Evolutionary conservation across 1,140 invertebrate genomes (phyloP).

Genomic region (Cherax destructor): DNA sequence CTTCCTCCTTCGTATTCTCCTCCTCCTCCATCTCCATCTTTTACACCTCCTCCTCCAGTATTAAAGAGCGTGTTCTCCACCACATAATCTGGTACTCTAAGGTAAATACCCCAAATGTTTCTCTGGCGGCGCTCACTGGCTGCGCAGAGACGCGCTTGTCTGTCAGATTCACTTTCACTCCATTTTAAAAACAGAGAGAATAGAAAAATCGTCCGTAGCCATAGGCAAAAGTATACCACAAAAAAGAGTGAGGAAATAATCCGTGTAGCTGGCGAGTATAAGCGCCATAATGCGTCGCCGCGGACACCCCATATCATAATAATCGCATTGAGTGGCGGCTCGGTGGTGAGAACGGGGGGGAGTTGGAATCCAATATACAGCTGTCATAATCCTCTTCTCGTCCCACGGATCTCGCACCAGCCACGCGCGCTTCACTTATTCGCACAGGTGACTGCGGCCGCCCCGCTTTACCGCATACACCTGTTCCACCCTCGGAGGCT

Average conservation of each 20-base stretch:
- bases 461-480: constrained; percentile 46
- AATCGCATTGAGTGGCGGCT: constrained; percentile 48
- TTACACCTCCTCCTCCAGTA: background rate
- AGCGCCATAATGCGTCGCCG: constrained; percentile 35
- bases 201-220: background rate
- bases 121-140: too few species aligned
- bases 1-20: background rate
- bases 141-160: background rate
- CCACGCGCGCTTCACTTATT: constrained; percentile 47
- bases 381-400: constrained; percentile 67
- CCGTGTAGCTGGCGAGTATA: constrained; percentile 4
- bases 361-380: constrained; percentile 69
- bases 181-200: too few species aligned
- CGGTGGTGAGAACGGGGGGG: constrained; percentile 41
- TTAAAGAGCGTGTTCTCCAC: background rate
- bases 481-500: too few species aligned
- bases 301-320: constrained; percentile 59
- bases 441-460: constrained; percentile 49
- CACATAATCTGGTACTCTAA: background rate
- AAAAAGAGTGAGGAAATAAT: background rate
- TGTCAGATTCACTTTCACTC: background rate
- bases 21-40: background rate
- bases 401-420: constrained; percentile 61
- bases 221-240: background rate
- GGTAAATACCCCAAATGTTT: background rate